Conservation (phyloP, 2,113 vertebrate genomes). For the Chionomys nivalis region DNA sequence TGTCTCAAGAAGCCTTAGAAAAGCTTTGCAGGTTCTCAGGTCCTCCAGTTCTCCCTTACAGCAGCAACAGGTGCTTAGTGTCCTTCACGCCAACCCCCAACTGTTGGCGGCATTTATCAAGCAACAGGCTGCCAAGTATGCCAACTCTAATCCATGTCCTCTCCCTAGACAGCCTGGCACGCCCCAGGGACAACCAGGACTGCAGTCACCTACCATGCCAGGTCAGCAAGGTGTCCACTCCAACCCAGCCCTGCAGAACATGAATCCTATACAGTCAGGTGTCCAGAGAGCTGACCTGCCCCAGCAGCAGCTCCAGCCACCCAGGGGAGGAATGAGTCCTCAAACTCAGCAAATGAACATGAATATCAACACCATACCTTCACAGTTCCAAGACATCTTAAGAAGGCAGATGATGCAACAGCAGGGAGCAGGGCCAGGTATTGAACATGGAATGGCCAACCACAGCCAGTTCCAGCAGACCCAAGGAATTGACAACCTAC, state of each 20-base stretch:
- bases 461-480: constrained; percentile 95
- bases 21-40: constrained; percentile 90
- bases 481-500: constrained; percentile 89
- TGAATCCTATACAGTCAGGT: constrained; percentile 86
- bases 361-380: constrained; percentile 89
- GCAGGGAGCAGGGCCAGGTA: constrained; percentile 82
- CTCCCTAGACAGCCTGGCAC: constrained; percentile 86
- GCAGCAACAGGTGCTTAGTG: constrained; percentile 97
- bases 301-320: constrained; percentile 81
- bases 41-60: constrained; percentile 92
- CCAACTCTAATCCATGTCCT: constrained; percentile 87
- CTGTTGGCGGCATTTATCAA: constrained; percentile 98
- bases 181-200: constrained; percentile 85
- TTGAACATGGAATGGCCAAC: constrained; percentile 89
- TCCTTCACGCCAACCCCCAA: constrained; percentile 96
- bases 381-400: constrained; percentile 93
- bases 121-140: constrained; percentile 95
- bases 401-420: constrained; percentile 91
- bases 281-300: constrained; percentile 87
- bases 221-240: constrained; percentile 88
- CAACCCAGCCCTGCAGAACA: constrained; percentile 86
- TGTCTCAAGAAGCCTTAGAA: constrained; percentile 91
- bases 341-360: constrained; percentile 89
- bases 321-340: constrained; percentile 88
- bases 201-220: constrained; percentile 85